These are phyloP conservation scores for Coremacera marginata DNA, from an alignment of 2,888 invertebrate species.

Conservation along the genomic window DNA sequence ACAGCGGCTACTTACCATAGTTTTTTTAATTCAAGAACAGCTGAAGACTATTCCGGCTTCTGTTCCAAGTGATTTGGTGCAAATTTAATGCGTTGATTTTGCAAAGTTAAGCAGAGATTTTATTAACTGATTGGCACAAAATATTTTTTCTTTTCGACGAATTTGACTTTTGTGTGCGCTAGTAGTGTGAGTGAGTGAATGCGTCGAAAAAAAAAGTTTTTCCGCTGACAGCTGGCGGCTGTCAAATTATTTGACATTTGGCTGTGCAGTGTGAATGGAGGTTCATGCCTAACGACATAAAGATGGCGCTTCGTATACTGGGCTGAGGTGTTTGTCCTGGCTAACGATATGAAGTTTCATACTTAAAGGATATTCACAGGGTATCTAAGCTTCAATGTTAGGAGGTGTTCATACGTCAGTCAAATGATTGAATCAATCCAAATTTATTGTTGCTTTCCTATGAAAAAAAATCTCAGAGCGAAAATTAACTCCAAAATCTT, in stretches of 20 bases:
- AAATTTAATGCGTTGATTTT: not conserved
- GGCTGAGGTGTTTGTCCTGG: too few relatives aligned
- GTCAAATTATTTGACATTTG: slow-evolving; percentile 16
- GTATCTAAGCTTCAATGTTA: too few relatives aligned
- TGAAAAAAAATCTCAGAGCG: too few relatives aligned
- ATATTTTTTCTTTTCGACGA: slow-evolving; percentile 21
- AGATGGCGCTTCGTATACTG: too few relatives aligned
- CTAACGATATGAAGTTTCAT: too few relatives aligned
- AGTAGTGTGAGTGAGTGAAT: not conserved
- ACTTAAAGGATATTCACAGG: too few relatives aligned
- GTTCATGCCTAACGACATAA: too few relatives aligned
- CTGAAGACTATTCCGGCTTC: not conserved
- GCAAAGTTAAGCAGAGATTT: slow-evolving; percentile 1
- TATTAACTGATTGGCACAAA: slow-evolving; percentile 9
- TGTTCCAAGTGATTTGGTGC: not conserved
- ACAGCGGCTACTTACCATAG: slow-evolving; percentile 27
- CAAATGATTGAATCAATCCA: too few relatives aligned
- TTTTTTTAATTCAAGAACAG: not conserved
- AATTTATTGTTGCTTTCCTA: too few relatives aligned
- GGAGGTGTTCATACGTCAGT: too few relatives aligned
- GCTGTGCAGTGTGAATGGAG: not conserved
- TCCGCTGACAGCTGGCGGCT: not conserved
- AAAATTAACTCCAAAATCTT: too few relatives aligned
- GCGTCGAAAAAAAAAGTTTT: not conserved
- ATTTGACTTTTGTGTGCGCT: slow-evolving; percentile 24